Evolutionary conservation across 2,113 vertebrate genomes (phyloP).

Genomic region (Pardalotus punctatus): DNA sequence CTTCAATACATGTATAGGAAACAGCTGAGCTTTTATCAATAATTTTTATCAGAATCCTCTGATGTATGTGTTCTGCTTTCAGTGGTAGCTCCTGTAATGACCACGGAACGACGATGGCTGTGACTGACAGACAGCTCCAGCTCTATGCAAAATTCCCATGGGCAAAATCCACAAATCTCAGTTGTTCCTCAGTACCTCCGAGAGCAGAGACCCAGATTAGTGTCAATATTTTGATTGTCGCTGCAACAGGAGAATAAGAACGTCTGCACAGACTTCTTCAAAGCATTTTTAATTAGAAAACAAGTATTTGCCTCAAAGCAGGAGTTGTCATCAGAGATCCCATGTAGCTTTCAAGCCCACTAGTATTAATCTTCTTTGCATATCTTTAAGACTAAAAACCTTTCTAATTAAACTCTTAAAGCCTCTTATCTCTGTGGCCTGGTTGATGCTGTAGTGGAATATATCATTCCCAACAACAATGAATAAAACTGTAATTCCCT

Average conservation of each 20-base stretch:
- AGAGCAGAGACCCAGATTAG: neutral
- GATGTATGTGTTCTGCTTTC: accelerated
- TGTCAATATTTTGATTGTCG: neutral
- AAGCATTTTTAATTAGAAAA: conserved; percentile 52
- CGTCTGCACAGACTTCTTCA: neutral
- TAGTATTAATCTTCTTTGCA: conserved; percentile 47
- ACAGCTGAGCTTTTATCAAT: neutral
- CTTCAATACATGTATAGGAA: neutral
- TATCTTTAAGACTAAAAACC: conserved; percentile 40
- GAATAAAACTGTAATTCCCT: conserved; percentile 27
- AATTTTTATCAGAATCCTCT: neutral
- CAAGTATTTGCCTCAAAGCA: neutral
- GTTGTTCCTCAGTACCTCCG: neutral
- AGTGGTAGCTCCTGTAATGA: accelerated
- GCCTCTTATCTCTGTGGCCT: conserved; percentile 52
- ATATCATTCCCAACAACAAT: conserved; percentile 12
- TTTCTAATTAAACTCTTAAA: conserved; percentile 63
- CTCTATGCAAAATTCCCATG: neutral
- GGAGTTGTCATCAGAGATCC: conserved; percentile 1
- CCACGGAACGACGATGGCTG: neutral
- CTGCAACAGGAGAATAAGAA: neutral
- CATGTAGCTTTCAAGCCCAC: conserved; percentile 18
- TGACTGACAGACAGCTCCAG: neutral
- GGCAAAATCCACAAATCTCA: neutral
- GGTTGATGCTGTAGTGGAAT: neutral